These are phyloP conservation scores for Hippocampus zosterae DNA, from an alignment of 2,113 vertebrate genomes.

Conservation along the genomic window DNA sequence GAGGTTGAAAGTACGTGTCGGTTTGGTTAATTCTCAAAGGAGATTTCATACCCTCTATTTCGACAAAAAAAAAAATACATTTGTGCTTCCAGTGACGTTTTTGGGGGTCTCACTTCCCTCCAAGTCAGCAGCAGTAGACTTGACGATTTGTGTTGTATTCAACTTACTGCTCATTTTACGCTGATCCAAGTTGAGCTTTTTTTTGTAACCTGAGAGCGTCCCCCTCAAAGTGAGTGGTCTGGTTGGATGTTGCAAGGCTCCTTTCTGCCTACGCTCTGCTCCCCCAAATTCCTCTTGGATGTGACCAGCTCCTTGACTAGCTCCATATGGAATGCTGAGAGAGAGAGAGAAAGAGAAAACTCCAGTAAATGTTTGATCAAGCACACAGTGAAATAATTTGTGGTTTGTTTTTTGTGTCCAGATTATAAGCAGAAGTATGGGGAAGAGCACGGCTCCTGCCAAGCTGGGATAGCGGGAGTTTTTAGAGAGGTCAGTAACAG, in stretches of 20 bases:
- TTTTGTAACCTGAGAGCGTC: conserved; percentile 62
- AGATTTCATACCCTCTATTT: not conserved
- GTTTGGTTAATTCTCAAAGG: not conserved
- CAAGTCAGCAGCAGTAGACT: conserved; percentile 20
- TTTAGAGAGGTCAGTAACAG: conserved; percentile 85
- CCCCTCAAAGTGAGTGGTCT: conserved; percentile 42
- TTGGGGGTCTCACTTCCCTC: conserved; percentile 48
- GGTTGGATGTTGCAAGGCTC: conserved; percentile 48
- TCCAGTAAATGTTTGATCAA: conserved; percentile 71
- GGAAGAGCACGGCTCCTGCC: conserved; percentile 97
- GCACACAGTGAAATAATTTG: conserved; percentile 70
- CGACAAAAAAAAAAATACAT: conserved; percentile 4
- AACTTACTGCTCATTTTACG: conserved; percentile 53
- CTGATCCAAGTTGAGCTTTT: conserved; percentile 73
- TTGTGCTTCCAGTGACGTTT: conserved; percentile 3
- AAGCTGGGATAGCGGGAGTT: conserved; percentile 92
- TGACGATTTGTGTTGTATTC: conserved; percentile 27
- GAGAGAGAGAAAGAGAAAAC: conserved; percentile 64
- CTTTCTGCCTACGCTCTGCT: conserved; percentile 47
- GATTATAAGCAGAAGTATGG: conserved; percentile 99
- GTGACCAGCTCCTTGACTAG: conserved; percentile 66
- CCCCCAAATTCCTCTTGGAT: conserved; percentile 65
- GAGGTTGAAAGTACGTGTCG: not conserved
- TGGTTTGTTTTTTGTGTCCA: conserved; percentile 67
- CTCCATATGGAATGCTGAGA: conserved; percentile 71